Evolutionary conservation across 2,113 vertebrate species (phyloP).

Genomic region (Poeciliopsis turrubarensis): DNA sequence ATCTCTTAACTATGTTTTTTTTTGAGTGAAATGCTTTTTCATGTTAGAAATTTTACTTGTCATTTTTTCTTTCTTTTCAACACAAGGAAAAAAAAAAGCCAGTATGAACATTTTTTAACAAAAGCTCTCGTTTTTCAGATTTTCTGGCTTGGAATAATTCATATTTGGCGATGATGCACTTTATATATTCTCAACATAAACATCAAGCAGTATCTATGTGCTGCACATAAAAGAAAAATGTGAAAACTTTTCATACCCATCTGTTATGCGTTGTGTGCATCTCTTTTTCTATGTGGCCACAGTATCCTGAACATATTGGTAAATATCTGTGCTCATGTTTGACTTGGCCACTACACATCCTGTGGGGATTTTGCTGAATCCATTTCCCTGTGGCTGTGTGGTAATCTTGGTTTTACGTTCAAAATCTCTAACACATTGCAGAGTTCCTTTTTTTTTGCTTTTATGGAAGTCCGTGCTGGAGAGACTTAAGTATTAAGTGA

Average conservation of each 20-base stretch:
- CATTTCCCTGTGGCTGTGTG: constrained; percentile 56
- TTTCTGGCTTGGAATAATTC: not conserved
- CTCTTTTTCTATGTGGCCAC: constrained; percentile 41
- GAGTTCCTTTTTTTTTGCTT: constrained; percentile 50
- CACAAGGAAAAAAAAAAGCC: not conserved
- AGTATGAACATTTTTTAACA: not conserved
- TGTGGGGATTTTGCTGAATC: constrained; percentile 65
- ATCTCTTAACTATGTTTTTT: not conserved
- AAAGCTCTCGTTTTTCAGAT: not conserved
- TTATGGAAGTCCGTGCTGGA: constrained; percentile 54
- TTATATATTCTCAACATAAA: not conserved
- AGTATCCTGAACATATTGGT: constrained; percentile 54
- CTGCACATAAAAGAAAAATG: not conserved
- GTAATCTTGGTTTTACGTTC: constrained; percentile 72
- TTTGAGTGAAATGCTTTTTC: not conserved
- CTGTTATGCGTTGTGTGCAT: constrained; percentile 17
- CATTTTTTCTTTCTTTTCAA: not conserved
- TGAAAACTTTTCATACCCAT: constrained; percentile 1
- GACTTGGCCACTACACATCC: constrained; percentile 68
- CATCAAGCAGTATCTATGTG: not conserved
- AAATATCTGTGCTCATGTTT: constrained; percentile 68
- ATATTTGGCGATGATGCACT: not conserved
- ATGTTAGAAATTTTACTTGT: not conserved
- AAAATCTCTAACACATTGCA: constrained; percentile 75
- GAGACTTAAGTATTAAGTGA: constrained; percentile 56